phyloP scores from a whole-genome alignment of 2,888 invertebrate genomes.

The Coelogynopora nodosa region DNA sequence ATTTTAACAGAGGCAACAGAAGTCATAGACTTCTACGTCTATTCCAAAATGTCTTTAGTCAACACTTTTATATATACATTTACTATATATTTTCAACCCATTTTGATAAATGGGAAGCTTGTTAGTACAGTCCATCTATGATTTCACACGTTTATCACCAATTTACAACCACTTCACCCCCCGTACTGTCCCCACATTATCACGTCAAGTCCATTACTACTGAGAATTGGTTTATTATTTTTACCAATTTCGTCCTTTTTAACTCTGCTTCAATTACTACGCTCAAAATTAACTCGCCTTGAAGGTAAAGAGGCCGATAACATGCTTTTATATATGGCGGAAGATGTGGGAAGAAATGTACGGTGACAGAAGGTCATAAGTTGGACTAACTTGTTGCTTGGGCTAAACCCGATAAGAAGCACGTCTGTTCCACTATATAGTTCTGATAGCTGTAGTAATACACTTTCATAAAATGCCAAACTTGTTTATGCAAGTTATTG shows the following conservation, averaged over 20 bases:
- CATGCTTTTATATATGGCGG: background rate
- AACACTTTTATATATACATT: background rate
- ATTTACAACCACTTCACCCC: background rate
- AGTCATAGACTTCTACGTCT: too few relatives aligned
- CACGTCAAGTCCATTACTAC: background rate
- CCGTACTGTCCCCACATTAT: background rate
- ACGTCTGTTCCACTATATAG: background rate
- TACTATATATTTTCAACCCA: too few relatives aligned
- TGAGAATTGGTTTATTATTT: background rate
- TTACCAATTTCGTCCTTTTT: background rate
- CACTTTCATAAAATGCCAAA: background rate
- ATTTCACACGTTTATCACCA: background rate
- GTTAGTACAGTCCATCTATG: background rate
- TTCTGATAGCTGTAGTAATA: background rate
- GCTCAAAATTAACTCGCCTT: background rate
- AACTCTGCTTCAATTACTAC: background rate
- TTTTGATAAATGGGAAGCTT: background rate
- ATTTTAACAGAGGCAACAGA: too few relatives aligned
- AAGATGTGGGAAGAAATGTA: background rate
- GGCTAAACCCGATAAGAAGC: background rate
- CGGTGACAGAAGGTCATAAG: conserved; percentile 12
- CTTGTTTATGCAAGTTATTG: conserved; percentile 7
- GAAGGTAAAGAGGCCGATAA: background rate
- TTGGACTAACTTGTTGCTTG: background rate
- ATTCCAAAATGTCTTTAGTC: background rate